These are phyloP conservation scores for Drosophila paulistorum DNA, from an alignment of 1,140 invertebrate genomes.

Conservation along the genomic window DNA sequence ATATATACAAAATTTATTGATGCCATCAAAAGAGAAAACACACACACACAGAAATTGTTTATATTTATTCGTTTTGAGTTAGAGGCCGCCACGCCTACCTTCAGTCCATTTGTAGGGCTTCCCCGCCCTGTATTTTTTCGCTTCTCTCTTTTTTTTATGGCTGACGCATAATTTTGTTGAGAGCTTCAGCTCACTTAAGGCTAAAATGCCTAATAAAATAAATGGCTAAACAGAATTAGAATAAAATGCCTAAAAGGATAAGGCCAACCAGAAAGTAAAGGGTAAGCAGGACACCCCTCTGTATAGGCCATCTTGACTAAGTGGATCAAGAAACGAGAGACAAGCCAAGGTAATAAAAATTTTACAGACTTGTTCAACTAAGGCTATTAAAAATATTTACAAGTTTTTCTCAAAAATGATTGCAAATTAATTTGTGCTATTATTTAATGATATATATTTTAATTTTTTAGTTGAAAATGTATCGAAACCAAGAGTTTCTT, in stretches of 20 bases:
- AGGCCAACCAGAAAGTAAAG: not conserved
- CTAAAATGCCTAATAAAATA: constrained; percentile 79
- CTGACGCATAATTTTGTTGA: constrained; percentile 76
- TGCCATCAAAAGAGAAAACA: constrained; percentile 45
- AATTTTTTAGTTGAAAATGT: too few species aligned
- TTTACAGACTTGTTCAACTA: too few species aligned
- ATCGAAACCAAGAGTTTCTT: too few species aligned
- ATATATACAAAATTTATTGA: constrained; percentile 63
- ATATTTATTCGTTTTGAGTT: constrained; percentile 21
- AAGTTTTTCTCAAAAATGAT: too few species aligned
- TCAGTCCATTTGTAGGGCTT: constrained; percentile 45
- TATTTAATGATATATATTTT: too few species aligned
- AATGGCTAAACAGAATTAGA: constrained; percentile 80
- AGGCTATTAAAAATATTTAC: too few species aligned
- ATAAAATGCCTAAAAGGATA: constrained; percentile 45
- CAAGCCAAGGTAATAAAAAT: not conserved
- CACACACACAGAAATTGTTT: constrained; percentile 32
- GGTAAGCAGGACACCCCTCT: not conserved
- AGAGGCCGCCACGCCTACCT: constrained; percentile 43
- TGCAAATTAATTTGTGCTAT: too few species aligned
- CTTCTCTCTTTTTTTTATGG: constrained; percentile 62
- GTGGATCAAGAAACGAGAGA: not conserved
- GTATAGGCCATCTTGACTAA: not conserved
- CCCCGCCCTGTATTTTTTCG: not conserved
- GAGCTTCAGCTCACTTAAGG: constrained; percentile 30